phyloP scores from a whole-genome alignment of 2,113 vertebrate genomes.

The Prochilodus magdalenae region DNA sequence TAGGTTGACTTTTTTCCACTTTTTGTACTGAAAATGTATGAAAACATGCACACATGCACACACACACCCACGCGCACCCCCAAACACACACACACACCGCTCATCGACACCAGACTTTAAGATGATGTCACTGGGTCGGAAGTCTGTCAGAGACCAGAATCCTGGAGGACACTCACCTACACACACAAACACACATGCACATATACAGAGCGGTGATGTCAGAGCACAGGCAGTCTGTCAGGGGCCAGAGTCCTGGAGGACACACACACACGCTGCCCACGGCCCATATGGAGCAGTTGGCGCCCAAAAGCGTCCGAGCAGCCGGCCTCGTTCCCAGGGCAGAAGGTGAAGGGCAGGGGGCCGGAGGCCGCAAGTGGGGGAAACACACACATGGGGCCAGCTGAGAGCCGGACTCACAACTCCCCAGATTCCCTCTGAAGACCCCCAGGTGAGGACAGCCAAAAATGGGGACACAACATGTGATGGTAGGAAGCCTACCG shows the following conservation, averaged over 20 bases:
- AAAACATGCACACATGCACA: no score
- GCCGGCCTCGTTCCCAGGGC: constrained; percentile 78
- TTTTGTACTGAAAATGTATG: no score
- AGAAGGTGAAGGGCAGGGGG: constrained; percentile 79
- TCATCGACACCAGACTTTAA: constrained; percentile 29
- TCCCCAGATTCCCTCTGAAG: constrained; percentile 36
- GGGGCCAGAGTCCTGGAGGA: constrained; percentile 56
- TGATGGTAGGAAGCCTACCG: constrained; percentile 1
- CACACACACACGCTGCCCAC: constrained; percentile 59
- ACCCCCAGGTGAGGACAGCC: constrained; percentile 45
- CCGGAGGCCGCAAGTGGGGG: constrained; percentile 60
- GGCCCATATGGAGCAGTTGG: constrained; percentile 82
- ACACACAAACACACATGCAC: background rate
- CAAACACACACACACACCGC: constrained; percentile 46
- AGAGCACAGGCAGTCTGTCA: constrained; percentile 38
- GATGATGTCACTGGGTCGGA: constrained; percentile 44
- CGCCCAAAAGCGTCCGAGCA: constrained; percentile 78
- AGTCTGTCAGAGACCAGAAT: constrained; percentile 55
- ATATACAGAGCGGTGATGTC: constrained; percentile 28
- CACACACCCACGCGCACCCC: no score
- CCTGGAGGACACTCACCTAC: constrained; percentile 44
- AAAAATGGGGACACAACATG: constrained; percentile 36
- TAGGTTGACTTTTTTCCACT: no score
- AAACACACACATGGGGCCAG: constrained; percentile 65
- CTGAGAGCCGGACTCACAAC: constrained; percentile 61